Base-by-base conservation (phyloP, 2,888 invertebrate species). In the Protonemura montana region DNA sequence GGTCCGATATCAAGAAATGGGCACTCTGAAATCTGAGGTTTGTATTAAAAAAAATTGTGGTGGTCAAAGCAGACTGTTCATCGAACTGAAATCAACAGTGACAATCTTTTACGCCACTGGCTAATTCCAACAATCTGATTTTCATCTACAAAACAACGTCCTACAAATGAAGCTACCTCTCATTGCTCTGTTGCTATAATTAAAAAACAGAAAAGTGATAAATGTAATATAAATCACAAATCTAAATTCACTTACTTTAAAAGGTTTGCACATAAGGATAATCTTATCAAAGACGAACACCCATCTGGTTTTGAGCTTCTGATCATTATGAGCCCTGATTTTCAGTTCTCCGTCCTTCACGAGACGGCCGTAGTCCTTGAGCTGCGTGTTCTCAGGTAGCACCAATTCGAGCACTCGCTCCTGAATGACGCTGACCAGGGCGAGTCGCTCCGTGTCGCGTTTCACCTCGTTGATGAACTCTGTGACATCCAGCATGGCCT, bases 381-480 rank as follows among this genome's bases (percentile, higher is more conserved):
- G 93, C 89, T 95, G 95, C 87, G 96, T 95, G 88, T 96, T 96
- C 86, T 95, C 95, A 84, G 96, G 96, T 91, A 95, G 93, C 89
- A 95, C 95, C 94, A 97, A 95, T 91, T 97, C 96, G 85, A 95
- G 93, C 90, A 97, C 97, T 90, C 95, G 96, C 90, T 95, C 95
- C 94, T 94, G 97, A 85, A 99, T 96, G 92, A 98, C 97, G 88
- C 95, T 94, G 89, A 99, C 97, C 87, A 98, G 94, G 88, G 96
- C 95, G 86, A 98, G 93, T 88, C 97, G 97, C 91, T 99, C 99
- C 86, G 97, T 97, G 92, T 99, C 99, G 86, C 99, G 93, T 89
- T 98, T 99, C 85, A 98, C 98, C 93, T 99, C 99, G 91, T 99
- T 99, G 88, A 99, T 98, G 91, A 98, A 99, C 90, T 98, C 96